Evolutionary conservation across 2,888 invertebrate species (phyloP).

Genomic region (Cancer borealis): DNA sequence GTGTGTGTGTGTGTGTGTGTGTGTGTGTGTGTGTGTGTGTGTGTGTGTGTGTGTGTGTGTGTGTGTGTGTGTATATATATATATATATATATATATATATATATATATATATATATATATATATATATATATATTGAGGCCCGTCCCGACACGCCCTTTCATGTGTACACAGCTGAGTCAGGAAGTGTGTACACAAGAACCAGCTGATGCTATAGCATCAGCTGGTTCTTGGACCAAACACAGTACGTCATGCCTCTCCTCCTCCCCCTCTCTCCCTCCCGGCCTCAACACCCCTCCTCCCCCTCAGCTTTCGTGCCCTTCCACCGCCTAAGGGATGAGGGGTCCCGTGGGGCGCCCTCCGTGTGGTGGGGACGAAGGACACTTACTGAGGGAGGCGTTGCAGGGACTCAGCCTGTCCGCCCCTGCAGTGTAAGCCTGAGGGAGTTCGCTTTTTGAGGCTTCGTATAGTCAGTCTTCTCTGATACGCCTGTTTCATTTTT

Average conservation of each 20-base stretch:
- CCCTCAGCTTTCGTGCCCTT: neutral
- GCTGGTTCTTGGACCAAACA: neutral
- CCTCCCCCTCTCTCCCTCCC: neutral
- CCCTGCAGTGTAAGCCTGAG: no score
- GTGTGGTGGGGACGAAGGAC: no score
- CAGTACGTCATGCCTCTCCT: neutral
- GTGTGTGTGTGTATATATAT: slow-evolving; percentile 8
- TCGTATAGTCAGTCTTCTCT: no score
- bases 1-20: neutral
- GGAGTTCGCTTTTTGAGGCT: no score
- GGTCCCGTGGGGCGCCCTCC: no score
- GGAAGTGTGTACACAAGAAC: neutral
- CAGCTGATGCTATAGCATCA: no score
- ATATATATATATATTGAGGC: neutral
- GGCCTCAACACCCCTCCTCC: no score
- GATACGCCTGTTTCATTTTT: no score
- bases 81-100: neutral
- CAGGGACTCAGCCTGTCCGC: no score
- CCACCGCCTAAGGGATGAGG: neutral
- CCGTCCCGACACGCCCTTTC: neutral
- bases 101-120: neutral
- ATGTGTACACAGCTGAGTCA: neutral
- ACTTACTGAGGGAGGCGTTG: no score
- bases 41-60: slow-evolving; percentile 30
- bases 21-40: slow-evolving; percentile 20